Base-by-base conservation (phyloP, 2,113 vertebrate genomes). In the Egretta garzetta region DNA sequence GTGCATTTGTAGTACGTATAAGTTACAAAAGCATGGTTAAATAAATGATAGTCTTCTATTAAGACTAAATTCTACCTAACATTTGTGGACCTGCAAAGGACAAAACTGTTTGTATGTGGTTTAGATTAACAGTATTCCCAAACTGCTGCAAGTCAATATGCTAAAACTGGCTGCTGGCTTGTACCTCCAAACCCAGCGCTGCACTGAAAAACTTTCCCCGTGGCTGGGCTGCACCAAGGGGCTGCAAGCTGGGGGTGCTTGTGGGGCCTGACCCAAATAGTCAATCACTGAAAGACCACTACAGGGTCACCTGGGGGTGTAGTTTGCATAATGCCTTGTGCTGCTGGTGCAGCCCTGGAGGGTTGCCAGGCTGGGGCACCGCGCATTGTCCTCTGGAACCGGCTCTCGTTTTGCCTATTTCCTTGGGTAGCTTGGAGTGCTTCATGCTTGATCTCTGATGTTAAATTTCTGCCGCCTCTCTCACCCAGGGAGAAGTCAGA, bases 401-500 rank as follows among this genome's bases (percentile, higher is more conserved):
- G 5, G 10, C 50, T 66, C 63, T 24, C 7, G 0, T 70, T 91
- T 82, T 35, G 23, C 50, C 37, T 35, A 4, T 80, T 94, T 59
- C 67, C 58, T 49, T 80, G 58, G 52, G 20, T 59, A 47, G 15
- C 24, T 35, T 60, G 55, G 45, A 87, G 39, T 5, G 64, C 60
- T 55, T 90, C 32, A 2, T 9, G 23, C 33, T 52, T 59, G 32
- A 67, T 35, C 28, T 72, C 74, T 59, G 23, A 53, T 15, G 8
- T 63, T 27, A 56, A 33, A 20, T 72, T 82, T 64, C 82, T 53
- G 3, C 86, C 49, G 80, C 35, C 16, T 53, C 1, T 0, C 30
- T 82, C 75, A 90, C 39, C n/a, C 49, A 72, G 71, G 82, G 66
- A 97, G 85, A 88, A 96, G 58, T 80, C 74, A 80, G 70, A 90